Conservation (phyloP, 2,113 vertebrate genomes). For the Mastomys coucha region DNA sequence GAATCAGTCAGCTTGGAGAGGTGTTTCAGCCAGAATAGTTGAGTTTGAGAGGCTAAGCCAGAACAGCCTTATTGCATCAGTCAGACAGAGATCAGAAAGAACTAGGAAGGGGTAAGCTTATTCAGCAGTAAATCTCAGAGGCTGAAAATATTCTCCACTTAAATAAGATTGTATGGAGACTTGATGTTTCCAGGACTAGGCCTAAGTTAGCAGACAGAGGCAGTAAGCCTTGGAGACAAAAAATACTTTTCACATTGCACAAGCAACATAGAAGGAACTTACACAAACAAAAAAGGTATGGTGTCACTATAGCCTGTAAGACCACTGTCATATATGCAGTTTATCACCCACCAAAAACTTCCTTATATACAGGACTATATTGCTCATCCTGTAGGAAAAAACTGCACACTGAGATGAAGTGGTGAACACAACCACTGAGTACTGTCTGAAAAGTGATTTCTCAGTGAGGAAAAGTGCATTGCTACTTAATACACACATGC, state of each 20-base stretch:
- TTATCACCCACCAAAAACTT: neutral
- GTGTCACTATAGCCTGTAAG: neutral
- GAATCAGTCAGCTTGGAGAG: too few relatives aligned
- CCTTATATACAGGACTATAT: neutral
- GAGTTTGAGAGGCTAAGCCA: too few relatives aligned
- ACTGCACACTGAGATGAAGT: neutral
- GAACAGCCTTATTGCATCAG: too few relatives aligned
- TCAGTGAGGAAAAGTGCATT: neutral
- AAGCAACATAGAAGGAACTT: neutral
- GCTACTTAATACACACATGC: neutral
- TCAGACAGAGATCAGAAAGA: too few relatives aligned
- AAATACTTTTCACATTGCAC: neutral
- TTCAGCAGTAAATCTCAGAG: too few relatives aligned
- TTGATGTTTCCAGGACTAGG: too few relatives aligned
- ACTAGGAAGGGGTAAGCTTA: too few relatives aligned
- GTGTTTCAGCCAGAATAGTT: too few relatives aligned
- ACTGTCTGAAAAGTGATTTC: neutral
- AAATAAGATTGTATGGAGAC: too few relatives aligned
- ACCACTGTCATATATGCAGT: neutral
- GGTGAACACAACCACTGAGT: neutral
- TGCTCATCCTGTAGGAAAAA: neutral
- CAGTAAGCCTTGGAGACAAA: too few relatives aligned
- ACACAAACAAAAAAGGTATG: neutral
- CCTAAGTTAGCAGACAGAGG: too few relatives aligned
- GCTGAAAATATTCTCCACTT: too few relatives aligned